Conservation (phyloP, 2,797 vertebrate species). For the Antennarius maculatus region DNA sequence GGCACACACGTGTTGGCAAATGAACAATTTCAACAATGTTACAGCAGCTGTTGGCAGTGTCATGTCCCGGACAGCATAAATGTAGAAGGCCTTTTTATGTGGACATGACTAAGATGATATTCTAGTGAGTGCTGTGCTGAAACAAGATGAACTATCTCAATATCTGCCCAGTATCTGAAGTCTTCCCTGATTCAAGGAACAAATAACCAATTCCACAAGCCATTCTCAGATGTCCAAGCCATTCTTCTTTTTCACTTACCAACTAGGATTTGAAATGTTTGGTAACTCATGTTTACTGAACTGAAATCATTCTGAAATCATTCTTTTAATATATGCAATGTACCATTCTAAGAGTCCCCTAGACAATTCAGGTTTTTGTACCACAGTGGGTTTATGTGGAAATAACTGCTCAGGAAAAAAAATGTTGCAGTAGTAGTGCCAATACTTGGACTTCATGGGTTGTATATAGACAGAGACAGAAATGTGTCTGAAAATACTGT, state of each 20-base stretch:
- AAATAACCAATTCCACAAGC: slow-evolving; percentile 3
- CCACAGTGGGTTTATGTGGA: not conserved
- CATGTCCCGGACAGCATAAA: slow-evolving; percentile 17
- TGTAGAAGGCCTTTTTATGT: slow-evolving; percentile 17
- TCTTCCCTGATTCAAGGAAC: not conserved
- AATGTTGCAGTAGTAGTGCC: slow-evolving; percentile 2
- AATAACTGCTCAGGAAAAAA: not conserved
- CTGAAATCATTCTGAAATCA: not conserved
- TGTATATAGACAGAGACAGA: slow-evolving; percentile 3
- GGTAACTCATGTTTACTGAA: slow-evolving; percentile 1
- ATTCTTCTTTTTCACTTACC: not conserved
- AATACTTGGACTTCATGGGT: not conserved
- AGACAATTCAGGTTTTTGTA: not conserved
- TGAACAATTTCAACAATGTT: slow-evolving; percentile 26
- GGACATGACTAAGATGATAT: slow-evolving; percentile 16
- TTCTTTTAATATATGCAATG: not conserved
- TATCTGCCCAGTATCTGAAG: slow-evolving; percentile 1
- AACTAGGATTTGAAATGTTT: not conserved
- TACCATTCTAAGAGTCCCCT: not conserved
- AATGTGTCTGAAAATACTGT: not conserved
- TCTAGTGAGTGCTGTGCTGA: slow-evolving; percentile 19
- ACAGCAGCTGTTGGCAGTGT: slow-evolving; percentile 17
- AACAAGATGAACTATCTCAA: slow-evolving; percentile 6
- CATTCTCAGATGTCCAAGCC: slow-evolving; percentile 2
- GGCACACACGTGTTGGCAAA: slow-evolving; percentile 28